These are phyloP conservation scores for Magallana angulata DNA, from an alignment of 1,140 invertebrate species.

Conservation along the genomic window DNA sequence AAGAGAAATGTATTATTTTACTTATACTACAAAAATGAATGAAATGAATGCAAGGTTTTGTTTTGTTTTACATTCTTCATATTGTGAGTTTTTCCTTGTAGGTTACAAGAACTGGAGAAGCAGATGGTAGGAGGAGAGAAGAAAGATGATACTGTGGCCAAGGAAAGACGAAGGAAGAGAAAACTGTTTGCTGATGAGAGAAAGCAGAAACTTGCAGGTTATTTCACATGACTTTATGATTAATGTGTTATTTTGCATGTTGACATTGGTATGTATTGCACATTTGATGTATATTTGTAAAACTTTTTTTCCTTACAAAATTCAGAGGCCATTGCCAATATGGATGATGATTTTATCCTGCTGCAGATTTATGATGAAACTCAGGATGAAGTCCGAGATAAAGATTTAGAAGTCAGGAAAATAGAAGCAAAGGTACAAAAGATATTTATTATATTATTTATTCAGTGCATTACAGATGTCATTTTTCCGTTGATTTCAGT, in stretches of 20 bases:
- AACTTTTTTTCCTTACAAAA: background rate
- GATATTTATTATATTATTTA: no score
- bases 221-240: background rate
- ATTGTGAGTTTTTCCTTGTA: constrained; percentile 62
- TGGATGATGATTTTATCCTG: constrained; percentile 84
- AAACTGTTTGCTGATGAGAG: constrained; percentile 86
- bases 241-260: no score
- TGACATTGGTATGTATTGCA: background rate
- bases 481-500: no score
- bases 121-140: constrained; percentile 90
- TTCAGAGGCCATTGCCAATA: constrained; percentile 84
- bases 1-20: no score
- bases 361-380: constrained; percentile 77
- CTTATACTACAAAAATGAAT: no score
- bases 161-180: constrained; percentile 84
- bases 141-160: constrained; percentile 84
- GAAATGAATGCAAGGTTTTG: no score
- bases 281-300: background rate
- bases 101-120: constrained; percentile 86
- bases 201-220: constrained; percentile 81
- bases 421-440: constrained; percentile 84
- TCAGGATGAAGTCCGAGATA: constrained; percentile 85
- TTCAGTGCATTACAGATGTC: no score
- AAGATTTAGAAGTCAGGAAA: constrained; percentile 86
- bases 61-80: no score